Evolutionary conservation across 2,797 vertebrate genomes (phyloP).

Genomic region (Cygnus olor): DNA sequence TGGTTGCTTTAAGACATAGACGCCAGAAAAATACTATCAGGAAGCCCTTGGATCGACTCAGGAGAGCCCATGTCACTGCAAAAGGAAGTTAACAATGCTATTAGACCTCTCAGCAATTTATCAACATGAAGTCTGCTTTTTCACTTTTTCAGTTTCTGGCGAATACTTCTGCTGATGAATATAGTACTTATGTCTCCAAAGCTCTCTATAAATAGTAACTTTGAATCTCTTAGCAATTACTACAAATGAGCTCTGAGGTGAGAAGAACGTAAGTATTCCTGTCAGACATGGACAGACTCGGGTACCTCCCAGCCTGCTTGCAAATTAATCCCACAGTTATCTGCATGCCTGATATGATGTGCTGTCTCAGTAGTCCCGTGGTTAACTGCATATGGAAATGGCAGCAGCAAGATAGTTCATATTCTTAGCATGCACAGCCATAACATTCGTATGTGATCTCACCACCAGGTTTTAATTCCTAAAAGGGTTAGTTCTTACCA

Average conservation of each 20-base stretch:
- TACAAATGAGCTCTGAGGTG: not conserved
- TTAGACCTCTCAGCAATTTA: not conserved
- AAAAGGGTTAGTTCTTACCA: not conserved
- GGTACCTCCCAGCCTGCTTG: not conserved
- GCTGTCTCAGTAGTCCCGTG: fast-evolving
- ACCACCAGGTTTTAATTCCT: not conserved
- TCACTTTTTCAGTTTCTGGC: not conserved
- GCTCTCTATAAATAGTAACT: not conserved
- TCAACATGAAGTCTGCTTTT: not conserved
- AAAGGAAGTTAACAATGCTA: not conserved
- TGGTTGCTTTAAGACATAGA: not conserved
- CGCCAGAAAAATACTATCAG: constrained; percentile 21
- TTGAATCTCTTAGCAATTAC: not conserved
- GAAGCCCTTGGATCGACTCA: constrained; percentile 5
- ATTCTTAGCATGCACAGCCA: not conserved
- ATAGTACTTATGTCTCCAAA: not conserved
- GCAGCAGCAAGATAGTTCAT: fast-evolving
- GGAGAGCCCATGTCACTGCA: not conserved
- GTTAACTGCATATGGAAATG: fast-evolving
- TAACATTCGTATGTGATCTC: not conserved
- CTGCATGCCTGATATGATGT: fast-evolving
- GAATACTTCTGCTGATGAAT: not conserved
- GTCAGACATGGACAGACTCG: not conserved
- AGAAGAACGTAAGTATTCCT: not conserved
- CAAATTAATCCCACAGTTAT: not conserved